Evolutionary conservation across 2,113 vertebrate genomes (phyloP).

Genomic region (Hippocampus mohnikei): DNA sequence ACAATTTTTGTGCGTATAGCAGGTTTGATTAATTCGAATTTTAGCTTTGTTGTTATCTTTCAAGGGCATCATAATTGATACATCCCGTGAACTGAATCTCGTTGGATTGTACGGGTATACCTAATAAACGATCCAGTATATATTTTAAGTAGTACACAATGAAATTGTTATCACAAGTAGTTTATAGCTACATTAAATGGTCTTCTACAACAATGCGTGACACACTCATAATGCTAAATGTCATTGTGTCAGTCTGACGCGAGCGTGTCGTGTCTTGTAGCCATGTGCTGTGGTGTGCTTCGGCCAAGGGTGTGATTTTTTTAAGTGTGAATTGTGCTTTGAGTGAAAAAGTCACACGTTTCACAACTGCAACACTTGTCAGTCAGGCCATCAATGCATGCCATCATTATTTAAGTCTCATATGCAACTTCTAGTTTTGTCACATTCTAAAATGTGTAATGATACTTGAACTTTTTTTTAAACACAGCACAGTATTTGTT

Average conservation of each 20-base stretch:
- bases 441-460: not conserved
- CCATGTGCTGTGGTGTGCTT: conserved; percentile 10
- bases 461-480: too few species aligned
- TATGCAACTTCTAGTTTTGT: not conserved
- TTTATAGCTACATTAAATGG: not conserved
- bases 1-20: not conserved
- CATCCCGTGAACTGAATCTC: not conserved
- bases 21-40: not conserved
- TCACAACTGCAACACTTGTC: conserved; percentile 34
- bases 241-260: conserved; percentile 18
- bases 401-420: not conserved
- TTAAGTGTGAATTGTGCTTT: conserved; percentile 45
- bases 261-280: conserved; percentile 4
- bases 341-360: conserved; percentile 47
- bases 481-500: not conserved
- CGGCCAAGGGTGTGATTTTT: conserved; percentile 37
- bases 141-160: not conserved
- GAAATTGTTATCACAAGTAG: not conserved
- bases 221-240: not conserved
- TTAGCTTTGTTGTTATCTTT: not conserved
- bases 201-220: not conserved
- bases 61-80: not conserved
- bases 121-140: not conserved
- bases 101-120: not conserved
- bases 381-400: conserved; percentile 25